Evolutionary conservation across 2,797 vertebrate genomes (phyloP).

Genomic region (Chromis chromis): DNA sequence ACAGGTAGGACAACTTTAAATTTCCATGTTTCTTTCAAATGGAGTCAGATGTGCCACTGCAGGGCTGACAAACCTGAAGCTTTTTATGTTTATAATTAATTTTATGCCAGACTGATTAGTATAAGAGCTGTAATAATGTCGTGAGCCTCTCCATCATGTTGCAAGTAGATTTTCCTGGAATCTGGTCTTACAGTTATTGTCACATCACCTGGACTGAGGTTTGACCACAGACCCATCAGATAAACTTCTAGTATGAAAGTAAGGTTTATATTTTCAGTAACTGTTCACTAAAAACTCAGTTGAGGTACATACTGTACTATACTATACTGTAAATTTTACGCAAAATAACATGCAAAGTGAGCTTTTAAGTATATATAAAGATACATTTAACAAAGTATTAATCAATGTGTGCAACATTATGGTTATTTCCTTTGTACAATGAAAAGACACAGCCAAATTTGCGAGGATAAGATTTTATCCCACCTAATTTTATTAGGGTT

Average conservation of each 20-base stretch:
- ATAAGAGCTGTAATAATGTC: not conserved
- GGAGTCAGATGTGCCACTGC: not conserved
- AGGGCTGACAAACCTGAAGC: not conserved
- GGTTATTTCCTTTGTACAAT: no score
- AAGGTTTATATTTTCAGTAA: not conserved
- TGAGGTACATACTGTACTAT: no score
- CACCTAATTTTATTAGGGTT: no score
- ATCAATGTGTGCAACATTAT: no score
- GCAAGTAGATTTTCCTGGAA: constrained; percentile 12
- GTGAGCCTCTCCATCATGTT: not conserved
- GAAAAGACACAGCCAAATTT: no score
- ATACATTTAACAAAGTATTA: no score
- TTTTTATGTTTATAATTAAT: not conserved
- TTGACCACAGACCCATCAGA: constrained; percentile 10
- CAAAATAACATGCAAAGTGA: no score
- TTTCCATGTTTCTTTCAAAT: not conserved
- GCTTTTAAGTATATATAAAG: no score
- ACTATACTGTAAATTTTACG: no score
- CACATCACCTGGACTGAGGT: not conserved
- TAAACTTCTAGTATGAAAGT: constrained; percentile 30
- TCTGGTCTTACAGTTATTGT: constrained; percentile 4
- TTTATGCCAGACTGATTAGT: not conserved
- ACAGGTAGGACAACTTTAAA: not conserved
- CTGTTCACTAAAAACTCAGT: not conserved
- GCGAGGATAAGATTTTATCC: no score